phyloP scores from a whole-genome alignment of 2,113 vertebrate species.

The Corythornis cristatus region DNA sequence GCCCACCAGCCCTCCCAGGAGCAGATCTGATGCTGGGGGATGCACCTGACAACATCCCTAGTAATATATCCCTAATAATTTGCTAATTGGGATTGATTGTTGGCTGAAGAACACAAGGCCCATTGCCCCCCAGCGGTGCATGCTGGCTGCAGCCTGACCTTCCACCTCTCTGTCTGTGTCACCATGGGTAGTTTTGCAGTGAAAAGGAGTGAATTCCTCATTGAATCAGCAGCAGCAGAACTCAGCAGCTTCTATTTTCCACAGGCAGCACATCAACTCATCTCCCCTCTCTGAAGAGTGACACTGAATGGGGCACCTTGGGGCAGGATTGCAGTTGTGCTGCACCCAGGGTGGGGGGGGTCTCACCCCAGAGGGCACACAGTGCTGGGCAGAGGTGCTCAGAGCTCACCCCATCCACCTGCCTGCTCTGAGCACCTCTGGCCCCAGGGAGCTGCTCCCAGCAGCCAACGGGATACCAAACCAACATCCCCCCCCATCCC shows the following conservation, averaged over 20 bases:
- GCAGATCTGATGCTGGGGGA: background rate
- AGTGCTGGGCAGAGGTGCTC: background rate
- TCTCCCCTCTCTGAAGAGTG: constrained; percentile 48
- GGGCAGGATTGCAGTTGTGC: background rate
- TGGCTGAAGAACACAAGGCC: background rate
- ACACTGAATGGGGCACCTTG: background rate
- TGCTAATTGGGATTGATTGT: background rate
- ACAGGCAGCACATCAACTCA: rapidly evolving
- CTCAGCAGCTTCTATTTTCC: constrained; percentile 45
- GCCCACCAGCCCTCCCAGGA: background rate
- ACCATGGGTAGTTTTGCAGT: constrained; percentile 36
- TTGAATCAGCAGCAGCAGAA: constrained; percentile 28
- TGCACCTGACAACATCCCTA: background rate
- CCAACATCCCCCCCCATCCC: too few relatives aligned
- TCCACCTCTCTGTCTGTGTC: background rate
- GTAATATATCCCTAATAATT: background rate
- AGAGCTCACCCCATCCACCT: background rate
- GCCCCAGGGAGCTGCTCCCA: background rate
- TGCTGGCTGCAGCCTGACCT: background rate
- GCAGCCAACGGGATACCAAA: background rate
- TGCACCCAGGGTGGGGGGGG: background rate
- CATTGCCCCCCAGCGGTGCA: rapidly evolving
- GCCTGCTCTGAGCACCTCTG: background rate
- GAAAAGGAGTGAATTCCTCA: constrained; percentile 41
- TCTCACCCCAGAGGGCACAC: background rate